These are phyloP conservation scores for Egretta garzetta DNA, from an alignment of 2,113 vertebrate genomes.

Conservation along the genomic window DNA sequence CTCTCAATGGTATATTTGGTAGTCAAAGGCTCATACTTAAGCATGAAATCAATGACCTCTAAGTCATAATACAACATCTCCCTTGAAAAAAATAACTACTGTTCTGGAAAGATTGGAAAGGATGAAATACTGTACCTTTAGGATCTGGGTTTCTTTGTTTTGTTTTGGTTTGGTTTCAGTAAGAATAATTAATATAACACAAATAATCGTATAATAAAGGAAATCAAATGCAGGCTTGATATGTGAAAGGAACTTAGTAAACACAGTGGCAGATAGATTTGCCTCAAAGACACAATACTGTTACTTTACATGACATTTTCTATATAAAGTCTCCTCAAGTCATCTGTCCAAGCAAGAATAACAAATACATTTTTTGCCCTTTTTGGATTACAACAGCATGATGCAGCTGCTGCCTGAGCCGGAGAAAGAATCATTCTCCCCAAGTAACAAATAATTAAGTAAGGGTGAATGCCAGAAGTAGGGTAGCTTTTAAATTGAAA, in stretches of 20 bases:
- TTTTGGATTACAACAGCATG: neutral
- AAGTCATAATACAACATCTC: neutral
- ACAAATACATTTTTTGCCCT: neutral
- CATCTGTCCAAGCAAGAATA: conserved; percentile 1
- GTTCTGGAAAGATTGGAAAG: neutral
- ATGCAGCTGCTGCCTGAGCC: conserved; percentile 29
- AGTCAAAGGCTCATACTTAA: neutral
- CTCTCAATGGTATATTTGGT: neutral
- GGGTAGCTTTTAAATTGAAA: neutral
- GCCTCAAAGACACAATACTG: neutral
- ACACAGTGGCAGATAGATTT: neutral
- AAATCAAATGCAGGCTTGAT: neutral
- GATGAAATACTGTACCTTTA: neutral
- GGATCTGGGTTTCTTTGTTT: neutral
- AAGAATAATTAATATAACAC: neutral
- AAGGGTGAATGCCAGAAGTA: neutral
- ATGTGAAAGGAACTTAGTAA: neutral
- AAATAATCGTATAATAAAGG: neutral
- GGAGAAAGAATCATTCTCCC: neutral
- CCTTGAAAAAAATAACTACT: neutral
- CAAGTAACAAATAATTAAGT: conserved; percentile 36
- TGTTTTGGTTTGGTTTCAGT: neutral
- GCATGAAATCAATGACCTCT: neutral
- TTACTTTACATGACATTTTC: neutral
- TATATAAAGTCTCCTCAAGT: neutral